Evolutionary conservation across 2,888 invertebrate genomes (phyloP).

Genomic region (Eristalis tenax): DNA sequence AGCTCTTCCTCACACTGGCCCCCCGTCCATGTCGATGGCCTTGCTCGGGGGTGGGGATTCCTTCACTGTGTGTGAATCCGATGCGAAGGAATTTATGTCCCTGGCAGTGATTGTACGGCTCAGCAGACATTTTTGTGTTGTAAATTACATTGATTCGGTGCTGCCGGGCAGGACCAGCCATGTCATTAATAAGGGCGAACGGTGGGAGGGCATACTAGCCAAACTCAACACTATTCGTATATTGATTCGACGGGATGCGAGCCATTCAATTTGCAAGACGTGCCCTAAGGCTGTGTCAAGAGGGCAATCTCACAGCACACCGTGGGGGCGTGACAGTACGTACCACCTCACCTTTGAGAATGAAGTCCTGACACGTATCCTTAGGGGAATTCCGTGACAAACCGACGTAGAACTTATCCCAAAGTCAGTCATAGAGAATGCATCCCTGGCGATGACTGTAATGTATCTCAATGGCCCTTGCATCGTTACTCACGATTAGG

Average conservation of each 20-base stretch:
- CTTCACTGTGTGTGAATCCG: background rate
- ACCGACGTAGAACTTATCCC: background rate
- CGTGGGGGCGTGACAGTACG: background rate
- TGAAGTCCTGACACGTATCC: background rate
- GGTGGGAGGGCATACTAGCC: background rate
- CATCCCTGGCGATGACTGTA: background rate
- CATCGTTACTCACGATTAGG: background rate
- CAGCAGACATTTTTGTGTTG: slow-evolving; percentile 18
- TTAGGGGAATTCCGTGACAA: background rate
- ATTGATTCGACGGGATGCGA: background rate
- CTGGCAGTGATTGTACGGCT: slow-evolving; percentile 20
- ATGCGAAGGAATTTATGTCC: slow-evolving; percentile 25
- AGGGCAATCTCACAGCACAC: too few species aligned
- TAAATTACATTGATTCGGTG: slow-evolving; percentile 44
- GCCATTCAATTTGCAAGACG: background rate
- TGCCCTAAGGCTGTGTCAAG: background rate
- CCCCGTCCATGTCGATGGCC: too few species aligned
- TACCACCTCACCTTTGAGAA: background rate
- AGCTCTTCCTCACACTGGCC: background rate
- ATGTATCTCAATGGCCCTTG: background rate
- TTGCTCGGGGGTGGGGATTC: background rate
- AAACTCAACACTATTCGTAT: background rate
- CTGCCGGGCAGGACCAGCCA: background rate
- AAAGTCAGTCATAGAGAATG: background rate
- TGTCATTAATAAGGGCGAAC: slow-evolving; percentile 4